phyloP scores from a whole-genome alignment of 1,140 invertebrate species.

The Oppia nitens region DNA sequence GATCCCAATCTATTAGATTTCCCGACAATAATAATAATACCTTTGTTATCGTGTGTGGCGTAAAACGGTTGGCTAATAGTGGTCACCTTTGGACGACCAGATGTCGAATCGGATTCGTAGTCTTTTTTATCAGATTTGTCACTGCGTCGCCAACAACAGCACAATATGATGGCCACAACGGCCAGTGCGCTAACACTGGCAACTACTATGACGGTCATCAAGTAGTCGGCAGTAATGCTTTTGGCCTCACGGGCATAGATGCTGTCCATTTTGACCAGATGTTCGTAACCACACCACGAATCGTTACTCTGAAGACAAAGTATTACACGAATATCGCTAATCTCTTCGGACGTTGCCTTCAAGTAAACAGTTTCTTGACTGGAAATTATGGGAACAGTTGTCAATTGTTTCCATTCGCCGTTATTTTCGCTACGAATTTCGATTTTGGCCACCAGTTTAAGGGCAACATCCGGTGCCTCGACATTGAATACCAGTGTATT shows the following conservation, averaged over 20 bases:
- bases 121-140: constrained; percentile 53
- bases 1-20: not conserved
- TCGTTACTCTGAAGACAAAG: constrained; percentile 55
- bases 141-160: constrained; percentile 59
- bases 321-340: constrained; percentile 44
- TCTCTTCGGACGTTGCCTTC: constrained; percentile 17
- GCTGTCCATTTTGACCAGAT: constrained; percentile 27
- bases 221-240: constrained; percentile 46
- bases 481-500: constrained; percentile 55
- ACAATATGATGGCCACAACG: constrained; percentile 46
- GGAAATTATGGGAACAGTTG: constrained; percentile 14
- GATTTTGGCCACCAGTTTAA: constrained; percentile 45
- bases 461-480: constrained; percentile 27
- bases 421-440: constrained; percentile 18
- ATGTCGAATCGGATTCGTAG: constrained; percentile 7
- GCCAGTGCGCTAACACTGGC: constrained; percentile 26
- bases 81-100: not conserved
- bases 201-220: constrained; percentile 55
- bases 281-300: constrained; percentile 53
- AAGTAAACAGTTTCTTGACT: constrained; percentile 31
- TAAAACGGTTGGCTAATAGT: constrained; percentile 5
- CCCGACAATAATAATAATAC: not conserved
- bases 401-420: constrained; percentile 19
- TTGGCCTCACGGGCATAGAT: constrained; percentile 60
- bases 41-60: constrained; percentile 15